Evolutionary conservation across 2,888 invertebrate genomes (phyloP).

Genomic region (Cantharis flavilabris): DNA sequence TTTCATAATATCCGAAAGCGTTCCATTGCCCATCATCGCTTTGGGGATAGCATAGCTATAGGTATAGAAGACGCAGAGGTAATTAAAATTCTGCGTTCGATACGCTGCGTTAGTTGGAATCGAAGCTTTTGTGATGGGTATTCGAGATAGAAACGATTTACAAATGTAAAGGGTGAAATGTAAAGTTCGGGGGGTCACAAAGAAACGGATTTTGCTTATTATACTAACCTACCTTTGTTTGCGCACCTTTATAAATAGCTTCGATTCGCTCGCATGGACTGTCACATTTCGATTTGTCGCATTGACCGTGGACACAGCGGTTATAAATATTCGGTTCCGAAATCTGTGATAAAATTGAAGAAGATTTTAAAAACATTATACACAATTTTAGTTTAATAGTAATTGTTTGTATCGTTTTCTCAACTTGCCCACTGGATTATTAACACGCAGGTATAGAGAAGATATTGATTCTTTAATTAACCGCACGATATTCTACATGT

Average conservation of each 20-base stretch:
- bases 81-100: not conserved
- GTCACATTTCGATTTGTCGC: slow-evolving; percentile 33
- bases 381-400: not conserved
- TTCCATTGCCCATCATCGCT: not conserved
- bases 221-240: slow-evolving; percentile 37
- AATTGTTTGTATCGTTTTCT: not conserved
- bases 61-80: not conserved
- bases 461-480: slow-evolving; percentile 26
- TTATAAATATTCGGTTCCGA: slow-evolving; percentile 26
- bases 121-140: not conserved
- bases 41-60: not conserved
- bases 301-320: slow-evolving; percentile 30
- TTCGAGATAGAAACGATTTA: not conserved
- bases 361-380: slow-evolving; percentile 4
- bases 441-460: slow-evolving; percentile 20
- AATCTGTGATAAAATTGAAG: slow-evolving; percentile 22
- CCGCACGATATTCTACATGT: slow-evolving; percentile 21
- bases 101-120: not conserved
- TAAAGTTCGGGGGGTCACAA: slow-evolving; percentile 1
- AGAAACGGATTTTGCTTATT: slow-evolving; percentile 19
- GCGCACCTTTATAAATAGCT: slow-evolving; percentile 38
- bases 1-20: not conserved
- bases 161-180: not conserved
- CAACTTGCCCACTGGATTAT: slow-evolving; percentile 8
- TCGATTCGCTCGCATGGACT: slow-evolving; percentile 31